A percentile compares a stretch with the other conserved stretches of the same genome.
Evolutionary conservation across 1,140 invertebrate species (phyloP).

Genomic region (Parapsyche elsis): DNA sequence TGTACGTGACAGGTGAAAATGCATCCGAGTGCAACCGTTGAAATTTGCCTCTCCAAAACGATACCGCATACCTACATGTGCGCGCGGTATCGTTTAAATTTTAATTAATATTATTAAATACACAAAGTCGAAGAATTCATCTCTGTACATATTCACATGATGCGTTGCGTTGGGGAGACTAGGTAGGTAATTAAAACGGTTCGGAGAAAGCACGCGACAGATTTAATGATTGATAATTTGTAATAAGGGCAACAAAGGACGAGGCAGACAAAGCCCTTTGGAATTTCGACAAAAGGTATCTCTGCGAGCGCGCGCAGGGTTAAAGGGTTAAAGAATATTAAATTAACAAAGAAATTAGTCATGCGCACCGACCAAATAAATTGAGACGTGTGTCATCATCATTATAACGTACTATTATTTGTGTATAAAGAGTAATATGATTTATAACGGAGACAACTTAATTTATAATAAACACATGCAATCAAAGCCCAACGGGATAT

Average conservation of each 20-base stretch:
- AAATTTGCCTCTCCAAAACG: background rate
- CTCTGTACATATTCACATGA: background rate
- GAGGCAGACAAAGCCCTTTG: conserved; percentile 44
- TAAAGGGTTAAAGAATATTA: conserved; percentile 54
- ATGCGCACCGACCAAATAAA: conserved; percentile 39
- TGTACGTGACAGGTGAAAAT: conserved; percentile 21
- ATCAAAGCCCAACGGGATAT: no score
- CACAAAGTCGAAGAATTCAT: background rate
- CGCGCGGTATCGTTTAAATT: background rate
- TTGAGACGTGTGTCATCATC: conserved; percentile 46
- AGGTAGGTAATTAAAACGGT: conserved; percentile 35
- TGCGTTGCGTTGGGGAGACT: no score
- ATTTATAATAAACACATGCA: no score
- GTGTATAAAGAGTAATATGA: conserved; percentile 11
- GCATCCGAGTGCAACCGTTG: conserved; percentile 11
- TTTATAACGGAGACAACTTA: background rate
- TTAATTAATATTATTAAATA: background rate
- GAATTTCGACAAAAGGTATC: conserved; percentile 50
- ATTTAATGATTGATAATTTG: conserved; percentile 56
- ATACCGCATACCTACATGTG: background rate
- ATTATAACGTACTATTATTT: conserved; percentile 14
- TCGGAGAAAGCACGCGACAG: conserved; percentile 47
- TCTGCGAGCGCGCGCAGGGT: conserved; percentile 15
- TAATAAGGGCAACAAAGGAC: conserved; percentile 55
- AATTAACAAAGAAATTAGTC: conserved; percentile 57